A percentile compares a stretch with the other conserved stretches of the same genome.
Conservation (phyloP, 2,797 vertebrate species). For the Gambelia wislizenii region DNA sequence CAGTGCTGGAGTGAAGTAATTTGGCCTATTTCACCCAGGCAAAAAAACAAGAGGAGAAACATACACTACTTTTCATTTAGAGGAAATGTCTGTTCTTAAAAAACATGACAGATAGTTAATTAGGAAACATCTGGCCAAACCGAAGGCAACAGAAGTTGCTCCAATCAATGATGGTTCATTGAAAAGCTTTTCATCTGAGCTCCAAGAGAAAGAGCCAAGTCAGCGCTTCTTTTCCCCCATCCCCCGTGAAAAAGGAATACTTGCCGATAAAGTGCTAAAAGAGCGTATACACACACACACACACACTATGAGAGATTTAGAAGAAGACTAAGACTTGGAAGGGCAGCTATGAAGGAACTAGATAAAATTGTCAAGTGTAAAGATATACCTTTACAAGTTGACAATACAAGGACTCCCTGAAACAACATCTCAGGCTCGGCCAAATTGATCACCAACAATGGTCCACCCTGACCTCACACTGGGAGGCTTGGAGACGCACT, state of each 20-base stretch:
- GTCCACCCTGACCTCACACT: too few species aligned
- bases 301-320: not conserved
- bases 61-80: constrained; percentile 57
- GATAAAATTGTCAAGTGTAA: too few species aligned
- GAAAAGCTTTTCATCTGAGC: constrained; percentile 68
- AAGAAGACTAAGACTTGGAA: not conserved
- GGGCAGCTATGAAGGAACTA: too few species aligned
- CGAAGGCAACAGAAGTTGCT: constrained; percentile 68
- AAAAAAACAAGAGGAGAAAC: constrained; percentile 49
- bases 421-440: too few species aligned
- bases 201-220: constrained; percentile 64
- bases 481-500: too few species aligned
- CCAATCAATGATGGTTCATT: constrained; percentile 67
- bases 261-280: constrained; percentile 67
- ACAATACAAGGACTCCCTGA: too few species aligned
- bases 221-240: constrained; percentile 36
- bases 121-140: constrained; percentile 72
- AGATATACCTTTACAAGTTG: too few species aligned
- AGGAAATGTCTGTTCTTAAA: constrained; percentile 63
- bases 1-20: constrained; percentile 59
- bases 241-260: not conserved
- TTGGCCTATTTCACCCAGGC: constrained; percentile 64
- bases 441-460: too few species aligned
- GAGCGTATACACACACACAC: constrained; percentile 8
- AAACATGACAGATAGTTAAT: constrained; percentile 70